Conservation (phyloP, 2,113 vertebrate species). For the Crotalus horridus region DNA sequence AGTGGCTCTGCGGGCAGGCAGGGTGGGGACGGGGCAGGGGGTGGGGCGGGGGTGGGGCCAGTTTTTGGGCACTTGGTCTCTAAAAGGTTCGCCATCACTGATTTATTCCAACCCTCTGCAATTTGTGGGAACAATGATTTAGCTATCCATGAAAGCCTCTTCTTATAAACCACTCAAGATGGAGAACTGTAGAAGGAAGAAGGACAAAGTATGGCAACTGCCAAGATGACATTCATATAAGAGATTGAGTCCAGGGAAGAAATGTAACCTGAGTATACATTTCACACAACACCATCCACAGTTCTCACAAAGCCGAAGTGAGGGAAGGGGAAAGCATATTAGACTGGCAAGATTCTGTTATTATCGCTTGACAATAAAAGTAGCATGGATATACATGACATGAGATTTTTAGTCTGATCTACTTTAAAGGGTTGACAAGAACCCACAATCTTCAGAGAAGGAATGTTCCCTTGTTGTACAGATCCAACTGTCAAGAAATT, state of each 20-base stretch:
- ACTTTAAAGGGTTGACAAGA: not conserved
- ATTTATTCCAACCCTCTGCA: not conserved
- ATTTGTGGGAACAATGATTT: not conserved
- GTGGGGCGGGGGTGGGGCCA: no score
- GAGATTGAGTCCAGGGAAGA: not conserved
- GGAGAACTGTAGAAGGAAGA: not conserved
- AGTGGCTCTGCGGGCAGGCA: no score
- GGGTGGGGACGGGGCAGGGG: no score
- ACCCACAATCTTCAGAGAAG: not conserved
- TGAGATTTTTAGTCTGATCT: not conserved
- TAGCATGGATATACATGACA: not conserved
- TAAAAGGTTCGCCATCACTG: no score
- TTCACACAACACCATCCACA: not conserved
- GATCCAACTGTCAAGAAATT: not conserved
- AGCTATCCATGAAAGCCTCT: not conserved
- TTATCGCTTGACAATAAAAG: not conserved
- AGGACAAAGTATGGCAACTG: not conserved
- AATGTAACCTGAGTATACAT: not conserved
- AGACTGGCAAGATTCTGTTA: not conserved
- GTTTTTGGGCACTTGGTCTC: no score
- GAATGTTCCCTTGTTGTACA: not conserved
- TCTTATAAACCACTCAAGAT: not conserved
- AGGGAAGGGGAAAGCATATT: not conserved
- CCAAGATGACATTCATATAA: not conserved
- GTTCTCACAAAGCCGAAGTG: not conserved